Percentiles rank a stretch among this genome's conserved stretches.
These are phyloP conservation scores for Etheostoma perlongum DNA, from an alignment of 2,797 vertebrate genomes.

Conservation along the genomic window DNA sequence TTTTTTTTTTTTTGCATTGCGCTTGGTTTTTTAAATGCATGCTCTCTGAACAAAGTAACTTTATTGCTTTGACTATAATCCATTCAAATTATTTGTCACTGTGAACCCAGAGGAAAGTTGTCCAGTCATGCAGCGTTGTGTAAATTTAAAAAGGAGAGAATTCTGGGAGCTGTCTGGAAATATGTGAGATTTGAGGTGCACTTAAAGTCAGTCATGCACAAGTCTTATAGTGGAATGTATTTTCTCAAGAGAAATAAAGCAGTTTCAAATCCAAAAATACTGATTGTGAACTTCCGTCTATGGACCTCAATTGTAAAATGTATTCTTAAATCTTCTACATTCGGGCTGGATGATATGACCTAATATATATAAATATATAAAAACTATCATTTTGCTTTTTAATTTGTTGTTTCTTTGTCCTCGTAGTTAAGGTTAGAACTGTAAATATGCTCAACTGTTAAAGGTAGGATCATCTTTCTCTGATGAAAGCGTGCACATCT, in stretches of 20 bases:
- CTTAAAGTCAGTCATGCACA: neutral
- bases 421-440: too few relatives aligned
- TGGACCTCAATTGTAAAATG: neutral
- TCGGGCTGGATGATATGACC: too few relatives aligned
- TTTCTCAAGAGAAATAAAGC: neutral
- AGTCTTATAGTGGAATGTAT: fast-evolving
- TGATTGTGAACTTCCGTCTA: neutral
- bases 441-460: too few relatives aligned
- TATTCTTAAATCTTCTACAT: neutral
- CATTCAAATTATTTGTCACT: constrained; percentile 26
- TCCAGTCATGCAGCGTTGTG: constrained; percentile 22
- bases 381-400: too few relatives aligned
- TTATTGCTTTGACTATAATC: constrained; percentile 32
- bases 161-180: neutral
- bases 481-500: too few relatives aligned
- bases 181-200: neutral
- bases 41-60: constrained; percentile 28
- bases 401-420: too few relatives aligned
- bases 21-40: constrained; percentile 15
- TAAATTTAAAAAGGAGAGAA: constrained; percentile 25
- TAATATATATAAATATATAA: too few relatives aligned
- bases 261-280: neutral
- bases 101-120: constrained; percentile 33
- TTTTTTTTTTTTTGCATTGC: too few relatives aligned
- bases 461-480: too few relatives aligned